Evolutionary conservation across 2,888 invertebrate genomes (phyloP).

Genomic region (Orthosia incerta): DNA sequence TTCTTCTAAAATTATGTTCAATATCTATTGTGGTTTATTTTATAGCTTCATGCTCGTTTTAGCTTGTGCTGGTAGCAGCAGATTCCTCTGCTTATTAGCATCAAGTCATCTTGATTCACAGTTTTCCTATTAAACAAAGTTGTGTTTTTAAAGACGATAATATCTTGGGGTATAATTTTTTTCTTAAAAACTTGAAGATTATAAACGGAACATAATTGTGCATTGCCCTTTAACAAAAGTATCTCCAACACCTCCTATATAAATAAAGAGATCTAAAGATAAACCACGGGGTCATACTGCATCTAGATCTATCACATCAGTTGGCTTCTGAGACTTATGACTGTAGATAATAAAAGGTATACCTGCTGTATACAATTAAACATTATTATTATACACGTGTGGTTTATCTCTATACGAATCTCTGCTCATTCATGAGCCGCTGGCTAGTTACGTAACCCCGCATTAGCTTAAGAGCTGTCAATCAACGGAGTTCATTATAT

Average conservation of each 20-base stretch:
- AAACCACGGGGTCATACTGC: constrained; percentile 13
- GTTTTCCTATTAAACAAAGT: background rate
- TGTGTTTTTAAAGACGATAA: background rate
- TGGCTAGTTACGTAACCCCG: constrained; percentile 47
- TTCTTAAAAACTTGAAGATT: background rate
- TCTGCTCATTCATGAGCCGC: constrained; percentile 46
- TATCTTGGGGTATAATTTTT: background rate
- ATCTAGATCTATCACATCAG: background rate
- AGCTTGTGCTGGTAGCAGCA: constrained; percentile 17
- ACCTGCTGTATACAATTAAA: constrained; percentile 23
- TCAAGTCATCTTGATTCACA: background rate
- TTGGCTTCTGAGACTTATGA: constrained; percentile 2
- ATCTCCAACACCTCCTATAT: background rate
- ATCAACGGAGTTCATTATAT: constrained; percentile 47
- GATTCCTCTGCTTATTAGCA: background rate
- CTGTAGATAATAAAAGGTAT: constrained; percentile 17
- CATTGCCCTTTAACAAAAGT: background rate
- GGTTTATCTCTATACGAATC: constrained; percentile 38
- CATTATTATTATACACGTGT: constrained; percentile 9
- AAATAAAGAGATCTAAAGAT: constrained; percentile 19
- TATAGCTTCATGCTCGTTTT: constrained; percentile 24
- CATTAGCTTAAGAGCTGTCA: constrained; percentile 46
- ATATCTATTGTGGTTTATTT: constrained; percentile 11
- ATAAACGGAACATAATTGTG: background rate
- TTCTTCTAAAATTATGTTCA: constrained; percentile 24